Evolutionary conservation across 1,140 invertebrate genomes (phyloP).

Genomic region (Adoxophyes honmai): DNA sequence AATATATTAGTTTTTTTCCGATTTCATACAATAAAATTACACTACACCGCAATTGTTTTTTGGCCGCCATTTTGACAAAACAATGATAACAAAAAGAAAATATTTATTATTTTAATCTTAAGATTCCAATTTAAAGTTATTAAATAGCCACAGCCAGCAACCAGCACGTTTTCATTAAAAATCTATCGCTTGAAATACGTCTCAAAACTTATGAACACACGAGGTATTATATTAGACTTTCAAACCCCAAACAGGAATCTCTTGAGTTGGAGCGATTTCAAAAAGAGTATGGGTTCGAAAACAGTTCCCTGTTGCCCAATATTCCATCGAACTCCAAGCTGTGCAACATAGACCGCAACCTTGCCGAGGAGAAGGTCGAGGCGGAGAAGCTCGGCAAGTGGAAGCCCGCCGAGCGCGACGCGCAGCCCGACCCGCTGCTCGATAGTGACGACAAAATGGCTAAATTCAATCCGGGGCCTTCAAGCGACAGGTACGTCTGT

Average conservation of each 20-base stretch:
- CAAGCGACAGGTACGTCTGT: conserved; percentile 4
- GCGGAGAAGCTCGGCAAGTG: conserved; percentile 10
- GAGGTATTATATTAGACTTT: too few species aligned
- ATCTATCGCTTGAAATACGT: too few species aligned
- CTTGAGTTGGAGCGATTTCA: conserved; percentile 53
- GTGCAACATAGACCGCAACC: conserved; percentile 44
- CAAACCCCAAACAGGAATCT: conserved; percentile 46
- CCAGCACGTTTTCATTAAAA: too few species aligned
- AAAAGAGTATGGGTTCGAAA: conserved; percentile 29
- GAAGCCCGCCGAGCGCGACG: background rate
- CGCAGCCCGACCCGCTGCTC: background rate
- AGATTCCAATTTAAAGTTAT: too few species aligned
- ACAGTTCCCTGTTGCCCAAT: conserved; percentile 28
- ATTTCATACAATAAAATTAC: too few species aligned
- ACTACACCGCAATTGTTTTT: too few species aligned
- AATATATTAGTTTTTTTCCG: too few species aligned
- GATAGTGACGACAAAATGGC: background rate
- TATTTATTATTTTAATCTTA: too few species aligned
- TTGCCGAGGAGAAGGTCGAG: conserved; percentile 32
- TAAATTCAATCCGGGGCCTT: background rate
- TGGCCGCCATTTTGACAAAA: too few species aligned
- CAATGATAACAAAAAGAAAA: too few species aligned
- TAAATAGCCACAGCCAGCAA: too few species aligned
- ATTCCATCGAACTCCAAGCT: conserved; percentile 29
- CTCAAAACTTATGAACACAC: too few species aligned